These are phyloP conservation scores for Sinella curviseta DNA, from an alignment of 1,140 invertebrate genomes.

Conservation along the genomic window DNA sequence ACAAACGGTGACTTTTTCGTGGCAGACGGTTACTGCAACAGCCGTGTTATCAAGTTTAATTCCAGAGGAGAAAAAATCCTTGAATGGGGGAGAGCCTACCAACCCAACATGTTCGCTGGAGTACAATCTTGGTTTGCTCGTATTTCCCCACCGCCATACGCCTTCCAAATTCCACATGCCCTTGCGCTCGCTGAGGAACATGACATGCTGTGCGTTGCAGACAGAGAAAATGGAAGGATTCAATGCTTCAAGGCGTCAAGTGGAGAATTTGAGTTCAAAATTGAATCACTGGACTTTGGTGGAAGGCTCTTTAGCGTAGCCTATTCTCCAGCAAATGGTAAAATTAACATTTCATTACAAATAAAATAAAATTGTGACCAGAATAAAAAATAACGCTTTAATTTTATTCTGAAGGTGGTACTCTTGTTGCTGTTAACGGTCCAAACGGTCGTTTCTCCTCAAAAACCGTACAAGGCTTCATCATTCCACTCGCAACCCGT, in stretches of 20 bases:
- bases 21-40: constrained; percentile 68
- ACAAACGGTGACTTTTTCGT: constrained; percentile 85
- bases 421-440: constrained; percentile 60
- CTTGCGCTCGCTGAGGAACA: constrained; percentile 67
- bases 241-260: constrained; percentile 70
- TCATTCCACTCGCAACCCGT: constrained; percentile 64
- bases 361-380: constrained; percentile 39
- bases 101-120: constrained; percentile 31
- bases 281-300: constrained; percentile 64
- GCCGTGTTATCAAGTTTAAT: constrained; percentile 81
- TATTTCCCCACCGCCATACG: constrained; percentile 43
- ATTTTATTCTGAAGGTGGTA: constrained; percentile 53
- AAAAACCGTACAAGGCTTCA: constrained; percentile 64
- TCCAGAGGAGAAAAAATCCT: constrained; percentile 68
- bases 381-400: constrained; percentile 1
- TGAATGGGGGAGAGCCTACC: constrained; percentile 42
- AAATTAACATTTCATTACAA: constrained; percentile 50
- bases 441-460: constrained; percentile 43
- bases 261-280: constrained; percentile 60
- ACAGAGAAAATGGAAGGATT: constrained; percentile 86
- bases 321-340: constrained; percentile 60
- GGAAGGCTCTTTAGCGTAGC: constrained; percentile 69
- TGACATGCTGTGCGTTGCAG: constrained; percentile 79
- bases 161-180: constrained; percentile 48
- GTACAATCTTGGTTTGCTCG: background rate